phyloP scores from a whole-genome alignment of 2,888 invertebrate species.

The Drosophila pegasa region DNA sequence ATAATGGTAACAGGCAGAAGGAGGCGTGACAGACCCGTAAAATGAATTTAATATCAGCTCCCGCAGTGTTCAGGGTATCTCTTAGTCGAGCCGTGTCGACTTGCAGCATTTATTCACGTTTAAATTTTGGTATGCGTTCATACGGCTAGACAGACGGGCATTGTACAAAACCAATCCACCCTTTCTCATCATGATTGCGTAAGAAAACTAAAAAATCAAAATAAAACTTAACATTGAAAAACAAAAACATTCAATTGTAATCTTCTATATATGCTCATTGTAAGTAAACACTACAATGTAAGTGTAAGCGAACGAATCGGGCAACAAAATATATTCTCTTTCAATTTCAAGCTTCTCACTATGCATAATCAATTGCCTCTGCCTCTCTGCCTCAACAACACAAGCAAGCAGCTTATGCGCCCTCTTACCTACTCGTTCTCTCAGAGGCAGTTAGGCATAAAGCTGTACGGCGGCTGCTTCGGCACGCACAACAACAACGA shows the following conservation, averaged over 20 bases:
- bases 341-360: background rate
- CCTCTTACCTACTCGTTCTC: background rate
- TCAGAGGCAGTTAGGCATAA: conserved; percentile 33
- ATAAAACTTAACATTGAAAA: background rate
- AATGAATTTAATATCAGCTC: too few species aligned
- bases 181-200: too few species aligned
- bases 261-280: background rate
- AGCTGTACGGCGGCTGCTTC: conserved; percentile 39
- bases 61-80: too few species aligned
- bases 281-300: too few species aligned
- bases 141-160: too few species aligned
- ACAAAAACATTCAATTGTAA: background rate
- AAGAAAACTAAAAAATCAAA: too few species aligned
- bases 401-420: background rate
- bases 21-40: too few species aligned
- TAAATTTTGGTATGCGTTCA: too few species aligned
- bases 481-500: conserved; percentile 60
- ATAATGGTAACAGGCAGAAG: too few species aligned
- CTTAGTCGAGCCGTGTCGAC: too few species aligned
- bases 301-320: background rate
- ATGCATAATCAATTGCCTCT: background rate
- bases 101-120: too few species aligned
- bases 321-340: conserved; percentile 2
- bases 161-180: too few species aligned
- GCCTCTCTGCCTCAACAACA: conserved; percentile 1